Evolutionary conservation across 2,113 vertebrate species (phyloP), one percentile per base, ranked within the genome.

Genomic region (Oryzias woworae): DNA sequence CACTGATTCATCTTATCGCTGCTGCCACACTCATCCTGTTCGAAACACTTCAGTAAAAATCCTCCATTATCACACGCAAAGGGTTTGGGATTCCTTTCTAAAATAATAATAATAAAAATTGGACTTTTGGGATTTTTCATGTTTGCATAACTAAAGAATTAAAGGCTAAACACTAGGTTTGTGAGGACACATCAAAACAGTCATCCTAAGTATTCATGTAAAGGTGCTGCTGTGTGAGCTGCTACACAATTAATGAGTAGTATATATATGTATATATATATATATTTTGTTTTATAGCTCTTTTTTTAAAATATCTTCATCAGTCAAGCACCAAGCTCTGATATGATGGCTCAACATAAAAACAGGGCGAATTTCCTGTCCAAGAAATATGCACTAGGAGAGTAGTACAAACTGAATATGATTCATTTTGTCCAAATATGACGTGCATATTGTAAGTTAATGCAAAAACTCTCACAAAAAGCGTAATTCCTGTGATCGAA

Each of bases 141-240:
- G 54, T 54, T 24, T 28, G 47, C 62, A 55, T 48, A 53, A 54
- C 23, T 20, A 68, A 55, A 20, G 49, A 67, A 45, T 58, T 23
- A 13, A 7, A 41, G 10, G 23, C 63, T 18, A 44, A 68, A 69
- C 53, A 47, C 17, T 23, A 72, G 65, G 61, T 56, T 65, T 73
- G 53, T 45, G 5, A 66, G 24, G 50, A 47, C 57, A 46, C 62
- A 65, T 50, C 69, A 51, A 64, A 75, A 73, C 73, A 58, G 65
- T 75, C 60, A 0, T 77, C 18, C 65, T 64, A 43, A 56, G 71
- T 69, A 57, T 66, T 78, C 66, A 75, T 59, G 45, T 23, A 54
- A 56, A 53, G 75, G 69, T 71, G 72, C 51, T 74, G 77, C 58
- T 66, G 60, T 42, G 48, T 68, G 66, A 62, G 59, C 64, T 59